Evolutionary conservation across 1,140 invertebrate species (phyloP), one percentile per base, ranked within the genome.

Genomic region (Drosophila sp.): DNA sequence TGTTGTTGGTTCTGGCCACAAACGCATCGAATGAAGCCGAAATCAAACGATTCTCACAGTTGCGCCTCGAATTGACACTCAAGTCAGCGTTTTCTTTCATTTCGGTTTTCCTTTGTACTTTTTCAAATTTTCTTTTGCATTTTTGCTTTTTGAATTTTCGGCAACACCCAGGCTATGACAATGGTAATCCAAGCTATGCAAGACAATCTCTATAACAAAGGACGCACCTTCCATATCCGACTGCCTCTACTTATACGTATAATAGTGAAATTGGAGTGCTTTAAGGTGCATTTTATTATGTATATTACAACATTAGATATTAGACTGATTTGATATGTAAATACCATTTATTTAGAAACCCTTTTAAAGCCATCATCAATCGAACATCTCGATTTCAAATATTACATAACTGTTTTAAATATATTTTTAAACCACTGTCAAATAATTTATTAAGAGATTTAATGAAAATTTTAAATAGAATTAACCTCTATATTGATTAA

Each of bases 11-110:
- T 32, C 40, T 45, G 72, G 53, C 58, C 72, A 69, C 57, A 61
- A 50, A 61, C 18, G 57, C 57, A 74, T 62, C 56, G 71, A 63
- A 61, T 74, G 71, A 66, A 74, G 71, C 76, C 72, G 74, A 72
- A 67, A 66, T 70, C 63, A 63, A 79, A 76, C 58, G 65, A 82
- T 76, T 83, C 76, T 83, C 80, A 84, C 80, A 83, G 71, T 76
- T 83, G 72, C 50, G 64, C 71, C 48, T 72, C 46, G 53, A 48
- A 29, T 64, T 56, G 7, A 48, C 43, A 66, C 54, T 41, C 40
- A 18, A 13, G 32, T 50, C 45, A 21, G 56, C 41, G 9, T 58
- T 43, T 8, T 27, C 6, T 5, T 36, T 45, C 48, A 53, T 13
- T 40, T 13, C 8, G 50, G 14, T 40, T 59, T 34, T 8, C 25